Evolutionary conservation across 53 echinoderm and acorn worm species (phyloP), one percentile per base, ranked within the genome.

Genomic region (Antedon mediterranea): DNA sequence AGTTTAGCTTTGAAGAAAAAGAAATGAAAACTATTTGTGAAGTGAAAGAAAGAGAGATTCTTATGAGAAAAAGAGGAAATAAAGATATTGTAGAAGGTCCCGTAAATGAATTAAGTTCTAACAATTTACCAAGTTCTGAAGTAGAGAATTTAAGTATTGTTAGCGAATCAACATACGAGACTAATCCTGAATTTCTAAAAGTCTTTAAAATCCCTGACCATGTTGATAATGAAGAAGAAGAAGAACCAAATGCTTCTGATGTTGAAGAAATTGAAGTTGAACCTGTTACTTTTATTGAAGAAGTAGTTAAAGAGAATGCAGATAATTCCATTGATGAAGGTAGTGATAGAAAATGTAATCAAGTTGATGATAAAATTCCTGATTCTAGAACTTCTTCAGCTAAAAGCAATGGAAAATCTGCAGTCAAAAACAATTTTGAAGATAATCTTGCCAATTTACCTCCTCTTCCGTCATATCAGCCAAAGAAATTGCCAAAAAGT

Each of bases 161-260:
- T 4, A 26, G 33, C 18, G 76, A 76, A 15, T 88, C 92, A 13
- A 79, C 86, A 7, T 93, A 86, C 27, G 88, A 88, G 28, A 98
- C 92, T 30, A 98, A 93, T 79, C 90, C 92, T n/a, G 92, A 98
- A 3, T 85, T 98, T 14, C 79, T 93, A 14, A 88, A 92, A 83
- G 92, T 98, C 9, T 92, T 98, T 74, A 71, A 73, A 0, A 76
- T 98, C 57, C 84, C 80, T 6, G 92, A 98, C 74, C 85, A 86
- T 33, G 80, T 34, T 72, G 79, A 79, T 28, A 75, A 73, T 42
- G 26, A 43, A 23, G 75, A 74, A 20, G 29, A 28, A 74, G 8
- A 4, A 8, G 76, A 31, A 31, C 15, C 23, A 33, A 32, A 4
- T 32, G 34, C 4, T 26, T 34, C 76, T 0, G 74, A 73, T 11